Base-by-base conservation (phyloP, 2,113 vertebrate species). In the Antennarius striatus region DNA sequence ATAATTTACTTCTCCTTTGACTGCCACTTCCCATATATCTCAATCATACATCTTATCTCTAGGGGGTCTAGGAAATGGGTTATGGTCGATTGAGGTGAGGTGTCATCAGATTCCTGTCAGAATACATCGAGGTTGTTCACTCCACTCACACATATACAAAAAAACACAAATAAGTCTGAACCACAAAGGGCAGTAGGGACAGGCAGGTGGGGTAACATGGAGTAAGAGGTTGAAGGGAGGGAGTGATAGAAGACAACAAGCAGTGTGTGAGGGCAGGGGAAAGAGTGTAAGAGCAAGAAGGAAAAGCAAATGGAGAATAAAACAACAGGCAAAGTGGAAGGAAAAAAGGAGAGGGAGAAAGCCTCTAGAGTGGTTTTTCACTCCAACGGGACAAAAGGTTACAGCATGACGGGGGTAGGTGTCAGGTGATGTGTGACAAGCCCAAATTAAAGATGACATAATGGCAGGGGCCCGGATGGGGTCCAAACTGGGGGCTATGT, bases 401-500 rank as follows among this genome's bases (percentile, higher is more conserved):
- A 90, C 75, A 83, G 80, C 83, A 82, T 88, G 86, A 82, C 79
- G 71, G 81, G 89, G 88, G 85, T 89, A 89, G 83, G 87, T 90
- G 91, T 89, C 83, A 91, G 89, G 88, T 91, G 86, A 91, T 90
- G 88, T 90, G 89, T 90, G 90, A 92, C 88, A 82, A 85, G 84
- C 81, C 83, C 88, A 91, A 91, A 90, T 91, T 90, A 86, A 87
- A 91, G 89, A 87, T 91, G 91, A 91, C 90, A 91, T 90, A 90
- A 91, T 90, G 87, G 88, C 63, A 69, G 87, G 86, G 84, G 85
- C 75, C 81, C 69, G 54, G 75, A 83, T 86, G 76, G 79, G 85
- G 80, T 84, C 86, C 80, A 73, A 87, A 82, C 77, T 71, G 70
- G 73, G 83, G 80, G 71, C 81, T 75, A 71, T 73, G 76, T 80